Evolutionary conservation across 2,113 vertebrate genomes (phyloP).

Genomic region (Pluvialis apricaria): DNA sequence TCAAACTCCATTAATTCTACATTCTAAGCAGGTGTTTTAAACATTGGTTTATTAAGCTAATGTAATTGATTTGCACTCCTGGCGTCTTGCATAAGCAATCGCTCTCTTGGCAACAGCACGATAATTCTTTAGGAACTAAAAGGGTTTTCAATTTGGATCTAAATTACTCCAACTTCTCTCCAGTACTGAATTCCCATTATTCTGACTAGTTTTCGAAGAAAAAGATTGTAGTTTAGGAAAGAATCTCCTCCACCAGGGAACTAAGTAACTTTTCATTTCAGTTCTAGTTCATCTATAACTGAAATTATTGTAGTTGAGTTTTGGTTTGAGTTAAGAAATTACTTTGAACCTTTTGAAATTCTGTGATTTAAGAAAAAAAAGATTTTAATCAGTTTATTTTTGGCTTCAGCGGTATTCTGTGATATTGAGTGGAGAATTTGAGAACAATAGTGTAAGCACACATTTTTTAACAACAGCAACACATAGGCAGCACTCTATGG

Average conservation of each 20-base stretch:
- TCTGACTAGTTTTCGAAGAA: background rate
- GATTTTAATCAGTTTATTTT: background rate
- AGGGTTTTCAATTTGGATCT: background rate
- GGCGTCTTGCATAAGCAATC: background rate
- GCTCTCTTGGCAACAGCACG: background rate
- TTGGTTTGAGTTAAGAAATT: background rate
- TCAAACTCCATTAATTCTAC: background rate
- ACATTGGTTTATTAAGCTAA: background rate
- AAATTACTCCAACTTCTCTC: background rate
- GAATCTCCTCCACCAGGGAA: background rate
- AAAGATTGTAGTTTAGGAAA: background rate
- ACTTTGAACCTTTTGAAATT: background rate
- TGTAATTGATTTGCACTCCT: background rate
- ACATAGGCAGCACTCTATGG: background rate
- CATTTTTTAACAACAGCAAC: background rate
- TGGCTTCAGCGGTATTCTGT: background rate
- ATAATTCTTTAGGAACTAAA: background rate
- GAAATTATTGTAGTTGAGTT: background rate
- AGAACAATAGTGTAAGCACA: background rate
- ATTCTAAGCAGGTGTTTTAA: background rate
- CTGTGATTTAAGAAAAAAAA: background rate
- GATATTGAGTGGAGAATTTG: background rate
- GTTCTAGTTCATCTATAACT: background rate
- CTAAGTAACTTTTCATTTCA: background rate
- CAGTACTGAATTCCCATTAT: background rate